phyloP scores from a whole-genome alignment of 1,140 invertebrate species.

The Orchesella cincta region DNA sequence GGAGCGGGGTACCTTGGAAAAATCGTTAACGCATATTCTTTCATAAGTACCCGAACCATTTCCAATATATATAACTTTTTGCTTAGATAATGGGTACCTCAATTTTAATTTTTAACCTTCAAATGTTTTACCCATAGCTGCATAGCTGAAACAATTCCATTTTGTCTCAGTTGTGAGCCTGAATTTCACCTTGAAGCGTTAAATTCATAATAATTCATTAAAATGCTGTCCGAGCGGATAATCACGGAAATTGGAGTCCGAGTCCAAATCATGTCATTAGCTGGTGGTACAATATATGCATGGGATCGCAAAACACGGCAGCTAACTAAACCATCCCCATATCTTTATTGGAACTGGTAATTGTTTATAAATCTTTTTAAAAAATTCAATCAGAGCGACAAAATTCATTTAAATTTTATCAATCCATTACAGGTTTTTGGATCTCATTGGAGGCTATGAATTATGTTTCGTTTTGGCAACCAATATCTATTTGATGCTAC shows the following conservation, averaged over 20 bases:
- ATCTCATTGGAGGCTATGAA: background rate
- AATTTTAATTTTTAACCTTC: too few relatives aligned
- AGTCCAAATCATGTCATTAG: background rate
- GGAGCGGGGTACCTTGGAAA: too few relatives aligned
- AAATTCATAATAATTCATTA: too few relatives aligned
- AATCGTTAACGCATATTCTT: too few relatives aligned
- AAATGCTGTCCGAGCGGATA: background rate
- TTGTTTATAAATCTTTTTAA: too few relatives aligned
- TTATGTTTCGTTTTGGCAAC: background rate
- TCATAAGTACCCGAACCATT: too few relatives aligned
- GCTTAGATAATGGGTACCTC: too few relatives aligned
- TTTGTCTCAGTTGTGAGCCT: too few relatives aligned
- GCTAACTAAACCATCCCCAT: background rate
- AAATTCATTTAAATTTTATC: background rate
- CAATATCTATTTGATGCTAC: background rate
- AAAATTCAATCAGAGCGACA: background rate
- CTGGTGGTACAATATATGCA: background rate
- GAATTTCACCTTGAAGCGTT: too few relatives aligned
- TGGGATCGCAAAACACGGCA: background rate
- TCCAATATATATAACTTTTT: too few relatives aligned
- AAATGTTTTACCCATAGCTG: too few relatives aligned
- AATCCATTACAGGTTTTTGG: background rate
- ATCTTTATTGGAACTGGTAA: background rate
- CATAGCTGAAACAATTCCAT: too few relatives aligned
- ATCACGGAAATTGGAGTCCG: background rate